Evolutionary conservation across 2,888 invertebrate genomes (phyloP).

Genomic region (Aromia moschata): DNA sequence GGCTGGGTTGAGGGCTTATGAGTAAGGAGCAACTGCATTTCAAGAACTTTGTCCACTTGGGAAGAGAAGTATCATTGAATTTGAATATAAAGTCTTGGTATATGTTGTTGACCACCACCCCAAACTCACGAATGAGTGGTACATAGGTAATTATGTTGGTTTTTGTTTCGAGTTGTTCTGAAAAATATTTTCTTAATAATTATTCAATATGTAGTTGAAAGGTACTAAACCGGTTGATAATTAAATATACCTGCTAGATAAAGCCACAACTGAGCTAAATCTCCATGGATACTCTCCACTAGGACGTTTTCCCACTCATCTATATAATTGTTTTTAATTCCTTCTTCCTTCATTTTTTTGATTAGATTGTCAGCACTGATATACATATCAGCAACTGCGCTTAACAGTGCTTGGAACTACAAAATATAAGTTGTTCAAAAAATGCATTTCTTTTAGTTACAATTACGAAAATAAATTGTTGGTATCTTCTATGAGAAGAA

Average conservation of each 20-base stretch:
- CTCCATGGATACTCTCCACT: slow-evolving; percentile 69
- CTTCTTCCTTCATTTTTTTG: slow-evolving; percentile 53
- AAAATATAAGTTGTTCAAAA: too few relatives aligned
- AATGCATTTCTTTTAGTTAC: too few relatives aligned
- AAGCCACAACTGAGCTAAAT: slow-evolving; percentile 67
- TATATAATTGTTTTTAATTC: slow-evolving; percentile 61
- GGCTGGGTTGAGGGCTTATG: slow-evolving; percentile 57
- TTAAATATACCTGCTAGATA: slow-evolving; percentile 62
- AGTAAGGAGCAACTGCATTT: slow-evolving; percentile 59
- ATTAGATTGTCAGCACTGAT: slow-evolving; percentile 64
- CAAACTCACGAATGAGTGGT: slow-evolving; percentile 55
- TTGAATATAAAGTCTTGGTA: slow-evolving; percentile 51
- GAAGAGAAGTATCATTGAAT: slow-evolving; percentile 49
- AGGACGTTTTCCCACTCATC: slow-evolving; percentile 84
- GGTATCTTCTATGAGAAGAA: too few relatives aligned
- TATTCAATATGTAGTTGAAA: not conserved
- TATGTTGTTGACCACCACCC: slow-evolving; percentile 47
- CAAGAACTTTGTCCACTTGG: slow-evolving; percentile 60
- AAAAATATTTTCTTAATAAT: too few relatives aligned
- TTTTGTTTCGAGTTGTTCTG: slow-evolving; percentile 46
- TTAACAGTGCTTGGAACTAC: slow-evolving; percentile 65
- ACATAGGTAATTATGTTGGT: slow-evolving; percentile 40
- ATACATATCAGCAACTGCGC: slow-evolving; percentile 67
- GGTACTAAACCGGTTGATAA: not conserved
- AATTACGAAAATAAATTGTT: too few relatives aligned